A percentile compares a stretch with the other conserved stretches of the same genome.
Conservation (phyloP, 2,888 invertebrate genomes). For the Nudaria mundana region DNA sequence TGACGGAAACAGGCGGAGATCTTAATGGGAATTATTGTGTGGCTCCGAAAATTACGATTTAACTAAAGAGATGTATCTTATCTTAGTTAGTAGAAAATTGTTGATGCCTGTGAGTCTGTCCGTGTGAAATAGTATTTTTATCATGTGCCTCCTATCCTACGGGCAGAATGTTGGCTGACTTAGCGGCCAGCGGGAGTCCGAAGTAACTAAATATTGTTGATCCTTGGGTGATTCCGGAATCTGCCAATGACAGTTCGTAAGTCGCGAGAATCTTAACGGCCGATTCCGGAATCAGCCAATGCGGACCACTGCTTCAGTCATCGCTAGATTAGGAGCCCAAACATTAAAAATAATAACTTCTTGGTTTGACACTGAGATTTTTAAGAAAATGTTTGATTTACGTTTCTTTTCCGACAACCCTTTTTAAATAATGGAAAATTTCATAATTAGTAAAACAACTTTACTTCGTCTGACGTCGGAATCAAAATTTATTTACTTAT, state of each 20-base stretch:
- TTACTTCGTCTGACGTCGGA: slow-evolving; percentile 5
- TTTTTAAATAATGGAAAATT: slow-evolving; percentile 50
- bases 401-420: slow-evolving; percentile 35
- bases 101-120: too few relatives aligned
- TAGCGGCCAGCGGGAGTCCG: too few relatives aligned
- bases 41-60: slow-evolving; percentile 6
- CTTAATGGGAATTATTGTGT: slow-evolving; percentile 60
- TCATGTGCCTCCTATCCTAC: too few relatives aligned
- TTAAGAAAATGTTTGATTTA: slow-evolving; percentile 32
- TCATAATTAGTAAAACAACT: slow-evolving; percentile 46
- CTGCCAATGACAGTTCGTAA: too few relatives aligned
- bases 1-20: slow-evolving; percentile 29
- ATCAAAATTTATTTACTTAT: slow-evolving; percentile 4
- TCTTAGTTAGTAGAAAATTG: not conserved
- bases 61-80: not conserved
- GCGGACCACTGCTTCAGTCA: too few relatives aligned
- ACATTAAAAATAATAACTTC: slow-evolving; percentile 35
- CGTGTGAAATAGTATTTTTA: too few relatives aligned
- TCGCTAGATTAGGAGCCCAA: slow-evolving; percentile 22
- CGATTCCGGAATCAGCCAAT: too few relatives aligned
- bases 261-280: too few relatives aligned
- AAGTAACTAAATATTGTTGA: too few relatives aligned
- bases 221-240: too few relatives aligned
- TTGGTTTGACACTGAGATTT: slow-evolving; percentile 47
- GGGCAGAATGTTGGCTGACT: too few relatives aligned